phyloP scores from a whole-genome alignment of 2,888 invertebrate species.

The Pyrrhia umbra region DNA sequence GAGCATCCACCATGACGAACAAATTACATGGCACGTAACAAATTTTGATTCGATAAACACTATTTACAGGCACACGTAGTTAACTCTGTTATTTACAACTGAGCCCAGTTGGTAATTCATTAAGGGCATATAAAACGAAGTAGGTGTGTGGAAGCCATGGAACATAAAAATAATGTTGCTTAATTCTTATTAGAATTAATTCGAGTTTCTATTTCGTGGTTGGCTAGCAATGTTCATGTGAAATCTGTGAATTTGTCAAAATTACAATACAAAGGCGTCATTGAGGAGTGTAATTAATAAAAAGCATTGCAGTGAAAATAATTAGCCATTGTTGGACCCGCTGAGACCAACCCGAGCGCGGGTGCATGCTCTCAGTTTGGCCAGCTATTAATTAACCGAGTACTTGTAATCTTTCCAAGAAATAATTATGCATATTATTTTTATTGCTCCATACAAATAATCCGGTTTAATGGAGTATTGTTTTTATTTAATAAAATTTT shows the following conservation, averaged over 20 bases:
- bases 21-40: conserved; percentile 59
- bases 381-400: conserved; percentile 63
- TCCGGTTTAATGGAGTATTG: conserved; percentile 55
- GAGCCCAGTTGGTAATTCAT: conserved; percentile 48
- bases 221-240: conserved; percentile 70
- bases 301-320: conserved; percentile 81
- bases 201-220: conserved; percentile 34
- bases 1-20: conserved; percentile 58
- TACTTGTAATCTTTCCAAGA: conserved; percentile 59
- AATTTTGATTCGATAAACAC: conserved; percentile 63
- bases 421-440: conserved; percentile 59
- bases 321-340: conserved; percentile 81
- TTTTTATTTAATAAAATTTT: conserved; percentile 32
- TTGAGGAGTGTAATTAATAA: conserved; percentile 82
- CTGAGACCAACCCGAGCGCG: conserved; percentile 26
- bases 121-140: conserved; percentile 43
- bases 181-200: conserved; percentile 68
- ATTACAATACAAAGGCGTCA: conserved; percentile 86
- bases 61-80: conserved; percentile 58
- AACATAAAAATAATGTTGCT: conserved; percentile 59
- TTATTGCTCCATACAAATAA: conserved; percentile 60
- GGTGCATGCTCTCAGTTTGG: conserved; percentile 55
- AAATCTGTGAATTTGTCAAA: conserved; percentile 82
- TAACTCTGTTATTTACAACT: conserved; percentile 62
- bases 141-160: conserved; percentile 38